Conservation (phyloP, 2,113 vertebrate species). For the Antechinus flavipes region DNA sequence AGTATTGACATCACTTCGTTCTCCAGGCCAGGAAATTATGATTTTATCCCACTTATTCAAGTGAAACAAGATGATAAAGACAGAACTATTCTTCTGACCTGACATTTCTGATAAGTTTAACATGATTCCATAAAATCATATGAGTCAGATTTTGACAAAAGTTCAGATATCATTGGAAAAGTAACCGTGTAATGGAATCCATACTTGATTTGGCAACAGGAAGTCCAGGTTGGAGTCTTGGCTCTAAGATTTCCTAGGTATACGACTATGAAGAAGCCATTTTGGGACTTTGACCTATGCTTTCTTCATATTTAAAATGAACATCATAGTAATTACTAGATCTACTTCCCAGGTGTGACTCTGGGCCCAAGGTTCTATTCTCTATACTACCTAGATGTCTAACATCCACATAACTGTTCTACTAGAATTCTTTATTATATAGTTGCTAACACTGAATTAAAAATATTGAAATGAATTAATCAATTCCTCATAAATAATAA, state of each 20-base stretch:
- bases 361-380: not conserved
- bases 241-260: not conserved
- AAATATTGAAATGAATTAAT: not conserved
- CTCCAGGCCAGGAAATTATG: not conserved
- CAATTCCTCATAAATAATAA: not conserved
- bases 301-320: not conserved
- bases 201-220: not conserved
- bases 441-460: not conserved
- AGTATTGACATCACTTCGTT: not conserved
- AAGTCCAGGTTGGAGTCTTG: not conserved
- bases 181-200: not conserved
- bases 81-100: not conserved
- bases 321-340: not conserved
- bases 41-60: not conserved
- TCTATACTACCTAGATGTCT: not conserved
- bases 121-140: not conserved
- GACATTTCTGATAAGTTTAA: not conserved
- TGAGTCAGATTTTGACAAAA: not conserved
- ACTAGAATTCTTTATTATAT: not conserved
- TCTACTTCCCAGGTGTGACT: not conserved
- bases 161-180: not conserved
- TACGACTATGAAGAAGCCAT: not conserved
- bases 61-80: not conserved
- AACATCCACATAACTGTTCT: not conserved
- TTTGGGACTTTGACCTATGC: not conserved